Evolutionary conservation across 1,140 invertebrate species (phyloP), one percentile per base, ranked within the genome.

Genomic region (Brachionus calyciflorus): DNA sequence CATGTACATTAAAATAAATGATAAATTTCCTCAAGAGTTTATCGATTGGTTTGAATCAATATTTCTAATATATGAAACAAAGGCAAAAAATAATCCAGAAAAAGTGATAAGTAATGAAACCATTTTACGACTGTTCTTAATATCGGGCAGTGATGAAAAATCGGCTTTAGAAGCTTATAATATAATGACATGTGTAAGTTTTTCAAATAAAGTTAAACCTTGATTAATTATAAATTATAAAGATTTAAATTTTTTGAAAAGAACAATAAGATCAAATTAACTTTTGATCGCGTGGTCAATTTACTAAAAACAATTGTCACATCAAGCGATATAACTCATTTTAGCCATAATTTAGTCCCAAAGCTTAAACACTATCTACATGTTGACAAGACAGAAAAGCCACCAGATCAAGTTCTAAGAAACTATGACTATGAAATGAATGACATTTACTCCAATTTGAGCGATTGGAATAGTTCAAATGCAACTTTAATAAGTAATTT

Each of bases 361-460:
- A 73, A 51, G 28, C 21, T 73, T 24, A 37, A 51, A 14, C 37
- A 73, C 9, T 49, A 30, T 40, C 30, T 73, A 5, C 28, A 37
- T 24, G 24, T 49, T 24, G 69, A 55, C 46, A 55, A 49, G 10
- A 41, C 69, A 3, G 69, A 40, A 10, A 73, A 73, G 28, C 44
- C 69, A 3, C 46, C 51, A 10, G 69, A 73, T 40, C 30, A 51
- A 26, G 69, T 73, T 1, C 17, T 73, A 2, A 49, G 69, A 55
- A 73, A 73, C 24, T 73, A 73, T 24, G 69, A 73, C n/a, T 73
- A 51, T 17, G 51, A 73, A 4, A 28, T 51, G 24, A 51, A 73
- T 55, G 51, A 55, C 24, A 51, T 73, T 10, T 51, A 55, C 12
- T 51, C 46, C 7, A 49, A 73, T 55, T 73, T 51, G 28, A 51